These are phyloP conservation scores for Chaetogeoica ovagalla DNA, from an alignment of 2,888 invertebrate genomes.

Conservation along the genomic window DNA sequence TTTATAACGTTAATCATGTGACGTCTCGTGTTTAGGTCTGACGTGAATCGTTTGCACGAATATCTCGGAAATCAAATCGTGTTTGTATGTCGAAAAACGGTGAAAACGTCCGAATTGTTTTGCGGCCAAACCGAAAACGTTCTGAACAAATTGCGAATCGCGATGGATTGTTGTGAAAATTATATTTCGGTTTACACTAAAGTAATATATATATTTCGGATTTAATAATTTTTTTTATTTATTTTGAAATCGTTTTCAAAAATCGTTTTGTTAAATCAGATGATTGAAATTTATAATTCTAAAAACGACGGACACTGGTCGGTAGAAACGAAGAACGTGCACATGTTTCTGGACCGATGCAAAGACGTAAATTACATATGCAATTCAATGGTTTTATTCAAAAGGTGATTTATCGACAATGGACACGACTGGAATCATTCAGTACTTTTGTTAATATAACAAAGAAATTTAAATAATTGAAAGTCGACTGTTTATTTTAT, in stretches of 20 bases:
- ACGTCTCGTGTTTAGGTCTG: constrained; percentile 2
- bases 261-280: neutral
- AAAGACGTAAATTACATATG: constrained; percentile 34
- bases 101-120: constrained; percentile 28
- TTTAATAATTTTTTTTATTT: no score
- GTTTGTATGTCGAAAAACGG: constrained; percentile 29
- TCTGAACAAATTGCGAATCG: neutral
- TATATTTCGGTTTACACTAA: constrained; percentile 18
- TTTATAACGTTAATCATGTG: no score
- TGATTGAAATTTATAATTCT: constrained; percentile 36
- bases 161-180: constrained; percentile 40
- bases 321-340: constrained; percentile 24
- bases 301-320: constrained; percentile 10
- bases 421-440: no score
- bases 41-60: constrained; percentile 34
- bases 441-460: no score
- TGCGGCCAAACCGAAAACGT: constrained; percentile 1
- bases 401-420: constrained; percentile 8
- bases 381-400: constrained; percentile 22
- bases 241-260: no score
- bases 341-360: constrained; percentile 42
- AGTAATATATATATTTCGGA: neutral
- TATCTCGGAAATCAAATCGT: constrained; percentile 45
- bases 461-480: no score
- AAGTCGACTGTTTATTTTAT: no score